A percentile compares a stretch with the other conserved stretches of the same genome.
Evolutionary conservation across 2,888 invertebrate genomes (phyloP).

Genomic region (Napeogenes inachia): DNA sequence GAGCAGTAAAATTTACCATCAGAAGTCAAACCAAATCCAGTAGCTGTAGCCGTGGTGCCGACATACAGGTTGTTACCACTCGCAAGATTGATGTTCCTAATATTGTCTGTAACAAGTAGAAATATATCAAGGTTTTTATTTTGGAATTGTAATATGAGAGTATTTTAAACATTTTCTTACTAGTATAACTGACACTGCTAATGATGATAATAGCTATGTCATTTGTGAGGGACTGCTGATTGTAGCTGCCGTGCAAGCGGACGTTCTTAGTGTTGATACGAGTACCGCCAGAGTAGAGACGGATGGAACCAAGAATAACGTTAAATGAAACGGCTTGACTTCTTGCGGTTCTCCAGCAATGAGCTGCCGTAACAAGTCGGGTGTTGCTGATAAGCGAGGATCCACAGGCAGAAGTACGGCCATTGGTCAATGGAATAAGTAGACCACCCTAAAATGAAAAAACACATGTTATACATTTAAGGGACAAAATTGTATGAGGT

Average conservation of each 20-base stretch:
- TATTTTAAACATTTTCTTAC: constrained; percentile 18
- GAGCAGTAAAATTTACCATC: constrained; percentile 23
- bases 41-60: constrained; percentile 34
- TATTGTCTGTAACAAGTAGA: constrained; percentile 31
- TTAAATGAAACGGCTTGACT: constrained; percentile 39
- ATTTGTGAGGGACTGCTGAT: constrained; percentile 12
- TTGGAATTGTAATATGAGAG: background rate
- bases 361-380: constrained; percentile 41
- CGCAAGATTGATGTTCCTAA: constrained; percentile 37
- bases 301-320: constrained; percentile 41
- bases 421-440: constrained; percentile 37
- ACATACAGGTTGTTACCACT: constrained; percentile 34
- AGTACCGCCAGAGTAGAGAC: constrained; percentile 39
- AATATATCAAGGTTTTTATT: background rate
- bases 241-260: constrained; percentile 37
- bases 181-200: constrained; percentile 12
- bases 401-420: constrained; percentile 42
- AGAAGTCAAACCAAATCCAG: constrained; percentile 41
- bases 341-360: constrained; percentile 44
- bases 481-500: too few species aligned
- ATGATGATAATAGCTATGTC: constrained; percentile 23
- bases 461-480: background rate
- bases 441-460: constrained; percentile 40
- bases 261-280: constrained; percentile 35
- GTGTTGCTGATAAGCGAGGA: constrained; percentile 45